A percentile compares a stretch with the other conserved stretches of the same genome.
Conservation (phyloP, 2,797 vertebrate species). For the Acestrorhynchus altus region DNA sequence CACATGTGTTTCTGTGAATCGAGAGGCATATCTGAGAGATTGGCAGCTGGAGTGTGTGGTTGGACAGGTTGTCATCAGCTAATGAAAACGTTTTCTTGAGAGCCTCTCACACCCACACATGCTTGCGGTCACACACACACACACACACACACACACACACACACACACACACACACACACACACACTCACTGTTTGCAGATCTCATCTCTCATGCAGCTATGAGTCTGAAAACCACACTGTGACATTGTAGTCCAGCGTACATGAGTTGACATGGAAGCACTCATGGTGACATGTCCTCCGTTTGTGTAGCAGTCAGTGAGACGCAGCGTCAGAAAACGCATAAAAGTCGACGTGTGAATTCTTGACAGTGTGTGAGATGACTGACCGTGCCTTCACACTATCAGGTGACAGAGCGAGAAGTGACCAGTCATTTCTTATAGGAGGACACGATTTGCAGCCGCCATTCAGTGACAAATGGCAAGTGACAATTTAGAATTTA, state of each 20-base stretch:
- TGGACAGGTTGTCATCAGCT: constrained; percentile 52
- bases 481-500: no score
- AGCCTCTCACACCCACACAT: constrained; percentile 10
- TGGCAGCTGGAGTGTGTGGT: constrained; percentile 45
- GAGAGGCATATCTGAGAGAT: constrained; percentile 9
- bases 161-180: constrained; percentile 7
- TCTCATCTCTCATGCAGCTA: constrained; percentile 1
- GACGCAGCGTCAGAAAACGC: background rate
- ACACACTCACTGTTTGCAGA: background rate
- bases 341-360: no score
- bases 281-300: background rate
- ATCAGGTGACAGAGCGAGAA: no score
- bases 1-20: constrained; percentile 17
- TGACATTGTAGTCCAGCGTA: background rate
- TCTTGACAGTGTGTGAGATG: no score
- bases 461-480: no score
- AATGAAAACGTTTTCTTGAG: constrained; percentile 46
- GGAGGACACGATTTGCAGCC: no score
- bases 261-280: background rate
- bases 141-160: constrained; percentile 5
- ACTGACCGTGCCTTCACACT: no score
- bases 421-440: no score
- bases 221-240: background rate
- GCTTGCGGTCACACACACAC: background rate
- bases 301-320: background rate